Base-by-base conservation (phyloP, 92 coral and sea anemone genomes). In the Siderastrea radians region DNA sequence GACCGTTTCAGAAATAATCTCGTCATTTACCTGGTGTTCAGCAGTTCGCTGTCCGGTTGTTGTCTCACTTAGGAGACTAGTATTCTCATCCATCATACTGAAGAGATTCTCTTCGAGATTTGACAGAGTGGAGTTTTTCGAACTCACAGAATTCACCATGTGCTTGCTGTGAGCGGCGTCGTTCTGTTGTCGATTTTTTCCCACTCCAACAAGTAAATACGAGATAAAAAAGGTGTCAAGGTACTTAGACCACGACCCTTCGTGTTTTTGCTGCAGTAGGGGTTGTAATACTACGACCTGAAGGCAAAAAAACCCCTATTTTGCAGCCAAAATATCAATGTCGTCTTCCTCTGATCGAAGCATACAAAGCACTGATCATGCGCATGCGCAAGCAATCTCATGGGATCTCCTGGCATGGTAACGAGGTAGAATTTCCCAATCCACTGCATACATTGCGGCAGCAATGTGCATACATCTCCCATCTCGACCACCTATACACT, bases 231-330 rank as follows among this genome's bases (percentile, higher is more conserved):
- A 6, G 70, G 70, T 65, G 70, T 19, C 70, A 17, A 17, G 47
- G 46, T 19, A 65, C 47, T 65, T 65, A 65, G 70, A 65, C 70
- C 70, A 65, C 46, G 70, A 65, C 70, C 70, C 70, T 65, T 19
- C 46, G 70, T 65, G 47, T 19, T 3, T 65, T 65, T 19, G 46
- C 46, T 65, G 0, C 46, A 6, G 1, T 44, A 65, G 46, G 46
- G 47, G 70, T 65, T 65, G 70, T 3, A 65, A 65, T 17, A 19
- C 11, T 5, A 0, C 0, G 70, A 65, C 0, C 47, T 65, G 47
- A 6, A 65, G 68, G 44, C 68, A 16, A 63, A 63, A 63, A 63
- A n/a, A 1, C 68, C 44, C 6, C 38, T 63, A 3, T 63, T 63
- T 63, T 63, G 38, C 43, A 63, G 44, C 38, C 38, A 1, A 63